Evolutionary conservation across 2,888 invertebrate species (phyloP).

Genomic region (Drosophila ezoana): DNA sequence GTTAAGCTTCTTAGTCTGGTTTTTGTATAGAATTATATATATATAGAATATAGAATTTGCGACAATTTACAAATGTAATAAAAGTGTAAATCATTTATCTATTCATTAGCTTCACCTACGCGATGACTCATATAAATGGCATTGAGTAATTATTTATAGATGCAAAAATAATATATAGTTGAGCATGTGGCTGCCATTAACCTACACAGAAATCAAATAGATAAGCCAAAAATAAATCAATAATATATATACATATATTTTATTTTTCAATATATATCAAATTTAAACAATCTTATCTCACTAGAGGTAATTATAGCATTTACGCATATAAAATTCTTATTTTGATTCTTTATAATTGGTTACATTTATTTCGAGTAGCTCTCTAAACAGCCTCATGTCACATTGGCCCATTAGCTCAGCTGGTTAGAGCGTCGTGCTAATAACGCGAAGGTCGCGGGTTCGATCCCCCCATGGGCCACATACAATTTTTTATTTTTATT

Average conservation of each 20-base stretch:
- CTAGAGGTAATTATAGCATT: constrained; percentile 8
- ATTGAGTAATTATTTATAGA: too few species aligned
- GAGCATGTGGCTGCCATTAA: background rate
- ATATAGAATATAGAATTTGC: too few species aligned
- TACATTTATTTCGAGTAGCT: background rate
- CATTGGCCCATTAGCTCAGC: constrained; percentile 85
- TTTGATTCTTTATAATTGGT: background rate
- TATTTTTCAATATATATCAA: too few species aligned
- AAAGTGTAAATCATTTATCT: too few species aligned
- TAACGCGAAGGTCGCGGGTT: constrained; percentile 86
- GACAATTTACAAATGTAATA: too few species aligned
- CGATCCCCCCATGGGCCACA: constrained; percentile 85
- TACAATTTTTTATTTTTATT: background rate
- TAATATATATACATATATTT: background rate
- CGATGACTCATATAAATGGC: too few species aligned
- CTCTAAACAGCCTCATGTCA: background rate
- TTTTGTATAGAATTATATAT: too few species aligned
- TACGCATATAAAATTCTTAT: background rate
- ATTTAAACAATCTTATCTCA: constrained; percentile 17
- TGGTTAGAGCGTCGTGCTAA: constrained; percentile 86
- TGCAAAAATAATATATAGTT: too few species aligned
- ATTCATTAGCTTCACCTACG: too few species aligned
- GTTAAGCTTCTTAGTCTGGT: too few species aligned
- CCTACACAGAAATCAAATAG: background rate
- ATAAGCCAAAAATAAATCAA: background rate